Conservation (phyloP, 2,888 invertebrate species). For the Chorisops tibialis region DNA sequence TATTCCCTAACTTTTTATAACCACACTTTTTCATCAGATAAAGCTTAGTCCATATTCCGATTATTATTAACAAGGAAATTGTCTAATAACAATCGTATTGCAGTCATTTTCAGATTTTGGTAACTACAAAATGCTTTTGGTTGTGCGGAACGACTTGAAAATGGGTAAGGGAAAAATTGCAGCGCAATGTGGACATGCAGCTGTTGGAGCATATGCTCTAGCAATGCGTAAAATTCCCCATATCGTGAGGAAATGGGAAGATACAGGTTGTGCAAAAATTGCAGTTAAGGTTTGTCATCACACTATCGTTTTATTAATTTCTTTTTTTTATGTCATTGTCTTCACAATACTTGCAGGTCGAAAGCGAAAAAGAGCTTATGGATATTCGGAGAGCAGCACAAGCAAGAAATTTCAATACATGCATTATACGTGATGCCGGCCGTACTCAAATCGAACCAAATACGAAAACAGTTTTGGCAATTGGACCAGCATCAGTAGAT, state of each 20-base stretch:
- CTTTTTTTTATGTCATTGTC: no score
- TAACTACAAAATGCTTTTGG: constrained; percentile 78
- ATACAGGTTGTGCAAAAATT: constrained; percentile 81
- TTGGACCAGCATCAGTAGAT: constrained; percentile 84
- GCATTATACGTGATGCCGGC: constrained; percentile 84
- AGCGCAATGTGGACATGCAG: constrained; percentile 93
- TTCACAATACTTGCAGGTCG: constrained; percentile 50
- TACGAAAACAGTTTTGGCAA: constrained; percentile 82
- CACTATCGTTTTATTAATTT: constrained; percentile 15
- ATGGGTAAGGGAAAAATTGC: constrained; percentile 96
- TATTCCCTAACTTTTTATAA: no score
- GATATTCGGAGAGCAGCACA: constrained; percentile 68
- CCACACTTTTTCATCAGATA: no score
- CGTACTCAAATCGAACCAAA: constrained; percentile 89
- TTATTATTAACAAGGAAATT: no score
- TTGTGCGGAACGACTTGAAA: constrained; percentile 83
- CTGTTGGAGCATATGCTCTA: constrained; percentile 79
- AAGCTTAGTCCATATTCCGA: no score
- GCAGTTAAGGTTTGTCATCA: constrained; percentile 65
- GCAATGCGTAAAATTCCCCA: constrained; percentile 62
- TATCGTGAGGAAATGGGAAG: constrained; percentile 58
- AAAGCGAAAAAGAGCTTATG: constrained; percentile 70
- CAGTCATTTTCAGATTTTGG: constrained; percentile 48
- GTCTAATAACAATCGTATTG: not conserved
- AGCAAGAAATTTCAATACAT: constrained; percentile 65